These are phyloP conservation scores for Leuctra nigra DNA, from an alignment of 2,888 invertebrate species.

Conservation along the genomic window DNA sequence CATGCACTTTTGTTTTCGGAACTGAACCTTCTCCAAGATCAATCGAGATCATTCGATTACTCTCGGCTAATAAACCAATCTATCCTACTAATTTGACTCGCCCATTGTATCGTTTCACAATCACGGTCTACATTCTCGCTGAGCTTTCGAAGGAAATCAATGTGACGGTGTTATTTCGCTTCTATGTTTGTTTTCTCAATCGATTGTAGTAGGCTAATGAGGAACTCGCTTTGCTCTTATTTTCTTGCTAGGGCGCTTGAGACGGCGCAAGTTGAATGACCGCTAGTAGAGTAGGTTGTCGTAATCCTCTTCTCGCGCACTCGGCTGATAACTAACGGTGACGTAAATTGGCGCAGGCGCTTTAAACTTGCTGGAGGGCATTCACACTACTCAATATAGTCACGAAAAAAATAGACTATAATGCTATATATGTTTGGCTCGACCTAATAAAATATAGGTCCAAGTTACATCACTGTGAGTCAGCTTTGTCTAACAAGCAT, in stretches of 20 bases:
- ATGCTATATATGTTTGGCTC: no score
- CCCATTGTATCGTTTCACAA: no score
- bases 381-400: slow-evolving; percentile 20
- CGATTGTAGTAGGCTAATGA: no score
- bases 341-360: slow-evolving; percentile 25
- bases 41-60: slow-evolving; percentile 10
- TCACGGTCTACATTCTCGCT: no score
- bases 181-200: no score
- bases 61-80: no score
- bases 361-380: slow-evolving; percentile 20
- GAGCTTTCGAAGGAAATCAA: no score
- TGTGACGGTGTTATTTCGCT: no score
- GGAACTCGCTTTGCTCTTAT: slow-evolving; percentile 1
- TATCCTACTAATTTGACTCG: no score
- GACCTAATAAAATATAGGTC: slow-evolving; percentile 13
- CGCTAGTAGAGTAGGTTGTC: slow-evolving; percentile 6
- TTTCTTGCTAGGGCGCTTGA: neutral
- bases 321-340: slow-evolving; percentile 22
- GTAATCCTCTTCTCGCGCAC: slow-evolving; percentile 1
- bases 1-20: slow-evolving; percentile 25
- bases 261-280: slow-evolving; percentile 1
- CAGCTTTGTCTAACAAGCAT: neutral
- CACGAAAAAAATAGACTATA: neutral
- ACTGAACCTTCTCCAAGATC: slow-evolving; percentile 7
- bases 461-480: neutral